Conservation (phyloP, 2,888 invertebrate species). For the Mamestra brassicae region DNA sequence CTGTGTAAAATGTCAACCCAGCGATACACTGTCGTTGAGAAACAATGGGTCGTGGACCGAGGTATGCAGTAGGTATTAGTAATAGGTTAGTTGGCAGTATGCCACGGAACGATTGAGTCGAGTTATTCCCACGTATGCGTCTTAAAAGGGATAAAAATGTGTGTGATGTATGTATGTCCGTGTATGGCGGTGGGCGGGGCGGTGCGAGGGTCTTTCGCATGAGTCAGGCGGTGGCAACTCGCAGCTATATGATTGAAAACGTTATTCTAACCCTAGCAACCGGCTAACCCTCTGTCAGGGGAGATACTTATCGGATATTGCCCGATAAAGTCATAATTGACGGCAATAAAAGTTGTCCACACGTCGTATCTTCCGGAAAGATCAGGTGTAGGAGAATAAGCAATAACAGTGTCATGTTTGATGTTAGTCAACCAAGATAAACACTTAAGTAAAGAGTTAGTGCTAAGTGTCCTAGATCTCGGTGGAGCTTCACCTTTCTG, state of each 20-base stretch:
- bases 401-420: background rate
- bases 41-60: conserved; percentile 72
- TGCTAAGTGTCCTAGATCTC: conserved; percentile 1
- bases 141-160: conserved; percentile 84
- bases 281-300: conserved; percentile 52
- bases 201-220: conserved; percentile 71
- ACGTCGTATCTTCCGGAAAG: conserved; percentile 29
- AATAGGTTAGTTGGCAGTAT: conserved; percentile 73
- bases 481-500: background rate
- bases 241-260: conserved; percentile 49
- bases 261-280: conserved; percentile 54
- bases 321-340: conserved; percentile 48
- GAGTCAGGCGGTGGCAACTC: conserved; percentile 70
- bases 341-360: conserved; percentile 44
- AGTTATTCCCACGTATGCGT: conserved; percentile 76
- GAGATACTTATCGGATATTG: conserved; percentile 57
- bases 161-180: conserved; percentile 76
- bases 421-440: background rate
- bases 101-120: conserved; percentile 72
- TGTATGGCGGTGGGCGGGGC: conserved; percentile 75
- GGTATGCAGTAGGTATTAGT: conserved; percentile 60
- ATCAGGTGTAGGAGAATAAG: conserved; percentile 13
- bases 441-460: conserved; percentile 8
- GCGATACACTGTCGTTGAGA: conserved; percentile 68
- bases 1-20: conserved; percentile 75